Base-by-base conservation (phyloP, 2,888 invertebrate species). In the Trypoxylon attenuatum region DNA sequence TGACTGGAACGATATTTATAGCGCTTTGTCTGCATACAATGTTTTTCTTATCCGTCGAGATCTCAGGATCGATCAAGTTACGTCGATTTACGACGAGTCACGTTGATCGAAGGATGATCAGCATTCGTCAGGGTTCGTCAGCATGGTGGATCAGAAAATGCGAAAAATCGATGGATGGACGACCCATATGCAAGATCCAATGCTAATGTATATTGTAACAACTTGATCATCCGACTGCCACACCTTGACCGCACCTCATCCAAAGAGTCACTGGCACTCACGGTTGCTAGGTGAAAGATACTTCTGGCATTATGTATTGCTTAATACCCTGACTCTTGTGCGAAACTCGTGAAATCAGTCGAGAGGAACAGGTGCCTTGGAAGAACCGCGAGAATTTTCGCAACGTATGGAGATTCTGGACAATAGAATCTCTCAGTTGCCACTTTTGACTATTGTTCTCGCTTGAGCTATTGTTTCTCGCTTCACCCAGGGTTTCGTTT, bases 41-140 rank as follows among this genome's bases (percentile, higher is more conserved):
- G 38, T 46, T 10, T n/a, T 43, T 43, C 10, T 21, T 8, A 22
- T 2, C n/a, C n/a, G n/a, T 33, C 33, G 33, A 33, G 33, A 15
- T 23, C 29, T 33, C 41, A 33, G 39, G 4, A 13, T 33, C 25
- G 38, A 25, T 19, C 18, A 10, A n/a, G 21, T 21, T 5, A 1
- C 22, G 18, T 10, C 13, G 25, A 58, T 23, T 47, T 42, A n/a
- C n/a, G 46, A 18, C 22, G 29, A 53, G 53, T 46, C 53, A 53
- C 27, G 39, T 18, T 16, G 16, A 45, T 21, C 13, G 22, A 22
- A 39, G 6, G 25, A 22, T n/a, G 39, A 56, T 47, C 25, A 56
- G 52, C 46, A 57, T 22, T 33, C 51, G 45, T n/a, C 13, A 18
- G 2, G 33, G 33, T n/a, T 22, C 6, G 47, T 41, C 25, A 46